Evolutionary conservation across 2,797 vertebrate species (phyloP).

Genomic region (Sylvilagus floridanus): DNA sequence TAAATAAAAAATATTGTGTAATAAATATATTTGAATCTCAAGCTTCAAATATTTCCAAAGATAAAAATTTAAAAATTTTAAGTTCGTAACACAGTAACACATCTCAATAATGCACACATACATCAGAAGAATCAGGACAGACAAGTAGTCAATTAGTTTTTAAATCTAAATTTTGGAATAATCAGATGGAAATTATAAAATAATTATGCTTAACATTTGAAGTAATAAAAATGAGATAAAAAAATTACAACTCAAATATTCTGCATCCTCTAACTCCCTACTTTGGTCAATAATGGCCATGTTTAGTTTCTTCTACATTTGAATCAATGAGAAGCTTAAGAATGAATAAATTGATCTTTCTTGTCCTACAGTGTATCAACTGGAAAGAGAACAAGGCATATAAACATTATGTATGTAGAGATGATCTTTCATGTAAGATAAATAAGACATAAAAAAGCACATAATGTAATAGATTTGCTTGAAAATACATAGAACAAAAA

Average conservation of each 20-base stretch:
- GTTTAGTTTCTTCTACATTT: neutral
- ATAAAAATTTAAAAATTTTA: neutral
- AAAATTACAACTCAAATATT: neutral
- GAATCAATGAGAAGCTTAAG: neutral
- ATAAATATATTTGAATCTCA: neutral
- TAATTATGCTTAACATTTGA: neutral
- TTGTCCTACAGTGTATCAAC: neutral
- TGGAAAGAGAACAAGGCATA: neutral
- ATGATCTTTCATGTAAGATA: neutral
- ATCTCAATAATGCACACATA: rapidly evolving
- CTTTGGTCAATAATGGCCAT: neutral
- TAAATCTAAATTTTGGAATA: neutral
- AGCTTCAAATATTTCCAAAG: neutral
- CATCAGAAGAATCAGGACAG: neutral
- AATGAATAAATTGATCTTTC: neutral
- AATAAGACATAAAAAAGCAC: neutral
- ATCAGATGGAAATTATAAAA: neutral
- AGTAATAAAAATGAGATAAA: neutral
- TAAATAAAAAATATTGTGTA: neutral
- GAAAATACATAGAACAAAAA: neutral
- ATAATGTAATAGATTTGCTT: neutral
- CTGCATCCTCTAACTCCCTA: neutral
- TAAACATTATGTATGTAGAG: neutral
- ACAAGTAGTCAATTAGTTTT: neutral
- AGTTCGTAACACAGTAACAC: neutral